phyloP scores from a whole-genome alignment of 2,797 vertebrate species.

The Echeneis naucrates region DNA sequence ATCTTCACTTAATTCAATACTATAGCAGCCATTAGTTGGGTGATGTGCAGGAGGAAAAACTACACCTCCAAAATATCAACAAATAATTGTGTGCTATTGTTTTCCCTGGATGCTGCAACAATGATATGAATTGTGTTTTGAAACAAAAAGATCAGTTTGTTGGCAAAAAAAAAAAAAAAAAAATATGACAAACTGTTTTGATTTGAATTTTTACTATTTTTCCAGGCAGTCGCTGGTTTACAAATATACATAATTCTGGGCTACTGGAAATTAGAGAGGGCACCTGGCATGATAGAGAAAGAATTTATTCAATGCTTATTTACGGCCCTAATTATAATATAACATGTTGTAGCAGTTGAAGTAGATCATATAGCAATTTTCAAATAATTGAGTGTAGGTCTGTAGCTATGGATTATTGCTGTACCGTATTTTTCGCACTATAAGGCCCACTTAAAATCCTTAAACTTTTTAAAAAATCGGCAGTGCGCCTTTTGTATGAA shows the following conservation, averaged over 20 bases:
- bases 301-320: neutral
- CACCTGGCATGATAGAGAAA: neutral
- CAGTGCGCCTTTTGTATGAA: too few relatives aligned
- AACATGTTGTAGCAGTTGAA: neutral
- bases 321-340: neutral
- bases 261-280: neutral
- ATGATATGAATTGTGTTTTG: neutral
- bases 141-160: neutral
- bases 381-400: neutral
- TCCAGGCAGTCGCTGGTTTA: too few relatives aligned
- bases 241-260: neutral
- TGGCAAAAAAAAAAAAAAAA: neutral
- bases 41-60: neutral
- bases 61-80: neutral
- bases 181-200: too few relatives aligned
- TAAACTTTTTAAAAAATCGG: too few relatives aligned
- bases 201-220: too few relatives aligned
- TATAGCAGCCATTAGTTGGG: neutral
- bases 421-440: too few relatives aligned
- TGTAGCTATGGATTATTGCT: too few relatives aligned
- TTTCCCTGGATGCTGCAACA: neutral
- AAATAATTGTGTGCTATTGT: neutral
- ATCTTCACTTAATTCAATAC: neutral
- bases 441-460: too few relatives aligned
- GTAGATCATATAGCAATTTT: neutral